These are phyloP conservation scores for Eilema griseolum DNA, from an alignment of 2,888 invertebrate species.

Conservation along the genomic window DNA sequence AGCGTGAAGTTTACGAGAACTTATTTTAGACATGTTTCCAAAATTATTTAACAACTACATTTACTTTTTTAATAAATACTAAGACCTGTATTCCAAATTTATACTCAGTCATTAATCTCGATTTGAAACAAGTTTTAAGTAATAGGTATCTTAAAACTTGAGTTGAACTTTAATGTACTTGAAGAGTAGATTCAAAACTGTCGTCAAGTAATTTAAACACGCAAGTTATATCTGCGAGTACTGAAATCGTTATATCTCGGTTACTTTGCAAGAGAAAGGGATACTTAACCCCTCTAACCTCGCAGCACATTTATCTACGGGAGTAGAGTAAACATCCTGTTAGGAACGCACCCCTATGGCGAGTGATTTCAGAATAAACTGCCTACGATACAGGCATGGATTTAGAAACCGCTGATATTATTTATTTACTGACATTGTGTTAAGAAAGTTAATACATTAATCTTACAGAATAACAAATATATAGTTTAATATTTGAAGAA, in stretches of 20 bases:
- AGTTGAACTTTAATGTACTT: too few species aligned
- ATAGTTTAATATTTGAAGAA: too few species aligned
- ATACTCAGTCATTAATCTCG: too few species aligned
- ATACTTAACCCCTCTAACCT: conserved; percentile 57
- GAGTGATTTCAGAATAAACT: conserved; percentile 61
- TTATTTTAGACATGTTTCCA: too few species aligned
- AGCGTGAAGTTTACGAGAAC: too few species aligned
- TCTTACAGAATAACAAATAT: too few species aligned
- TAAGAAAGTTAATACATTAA: neutral
- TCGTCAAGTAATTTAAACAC: neutral
- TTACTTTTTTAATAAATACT: too few species aligned
- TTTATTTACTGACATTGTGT: neutral
- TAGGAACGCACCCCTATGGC: conserved; percentile 53
- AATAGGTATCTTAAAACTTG: too few species aligned
- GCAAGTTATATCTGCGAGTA: neutral
- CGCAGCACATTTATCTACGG: conserved; percentile 67
- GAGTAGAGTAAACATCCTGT: conserved; percentile 74
- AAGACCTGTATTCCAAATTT: too few species aligned
- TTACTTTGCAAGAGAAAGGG: conserved; percentile 50
- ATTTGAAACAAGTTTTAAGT: too few species aligned
- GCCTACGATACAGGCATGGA: conserved; percentile 39
- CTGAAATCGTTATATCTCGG: conserved; percentile 25
- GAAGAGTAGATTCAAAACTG: too few species aligned
- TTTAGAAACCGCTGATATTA: conserved; percentile 9
- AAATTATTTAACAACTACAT: too few species aligned